Conservation (phyloP, 1,140 invertebrate species). For the Drosophila cardini region DNA sequence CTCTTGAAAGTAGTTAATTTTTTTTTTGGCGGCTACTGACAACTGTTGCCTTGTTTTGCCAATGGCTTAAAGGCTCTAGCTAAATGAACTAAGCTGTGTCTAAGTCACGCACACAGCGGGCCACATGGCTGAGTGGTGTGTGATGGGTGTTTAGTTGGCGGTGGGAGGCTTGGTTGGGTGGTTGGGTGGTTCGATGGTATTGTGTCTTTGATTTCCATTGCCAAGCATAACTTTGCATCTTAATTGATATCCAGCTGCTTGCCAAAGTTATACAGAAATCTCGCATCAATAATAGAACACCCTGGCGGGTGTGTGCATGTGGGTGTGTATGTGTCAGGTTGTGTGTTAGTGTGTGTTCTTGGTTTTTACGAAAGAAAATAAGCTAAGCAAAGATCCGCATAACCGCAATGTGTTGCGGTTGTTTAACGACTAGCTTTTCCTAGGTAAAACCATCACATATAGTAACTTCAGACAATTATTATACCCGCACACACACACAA, state of each 20-base stretch:
- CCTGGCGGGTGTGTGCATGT: not conserved
- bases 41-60: slow-evolving; percentile 38
- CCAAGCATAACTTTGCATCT: slow-evolving; percentile 43
- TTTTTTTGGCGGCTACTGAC: slow-evolving; percentile 4
- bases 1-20: not conserved
- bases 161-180: not conserved
- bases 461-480: slow-evolving; percentile 30
- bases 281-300: slow-evolving; percentile 25
- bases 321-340: not conserved
- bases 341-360: not conserved
- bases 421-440: slow-evolving; percentile 24
- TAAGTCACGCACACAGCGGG: slow-evolving; percentile 15
- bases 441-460: slow-evolving; percentile 15
- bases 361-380: slow-evolving; percentile 12
- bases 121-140: not conserved
- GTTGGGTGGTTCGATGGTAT: not conserved
- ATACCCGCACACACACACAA: not conserved
- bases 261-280: slow-evolving; percentile 7
- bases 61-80: slow-evolving; percentile 5
- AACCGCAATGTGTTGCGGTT: slow-evolving; percentile 31
- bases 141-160: not conserved
- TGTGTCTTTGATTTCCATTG: slow-evolving; percentile 8
- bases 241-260: slow-evolving; percentile 49
- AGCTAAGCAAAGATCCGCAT: slow-evolving; percentile 26
- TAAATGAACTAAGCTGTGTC: slow-evolving; percentile 17